Percentiles rank a stretch among this genome's conserved stretches.
These are phyloP conservation scores for Probaryconus sp. DNA, from an alignment of 1,140 invertebrate genomes.

Conservation along the genomic window DNA sequence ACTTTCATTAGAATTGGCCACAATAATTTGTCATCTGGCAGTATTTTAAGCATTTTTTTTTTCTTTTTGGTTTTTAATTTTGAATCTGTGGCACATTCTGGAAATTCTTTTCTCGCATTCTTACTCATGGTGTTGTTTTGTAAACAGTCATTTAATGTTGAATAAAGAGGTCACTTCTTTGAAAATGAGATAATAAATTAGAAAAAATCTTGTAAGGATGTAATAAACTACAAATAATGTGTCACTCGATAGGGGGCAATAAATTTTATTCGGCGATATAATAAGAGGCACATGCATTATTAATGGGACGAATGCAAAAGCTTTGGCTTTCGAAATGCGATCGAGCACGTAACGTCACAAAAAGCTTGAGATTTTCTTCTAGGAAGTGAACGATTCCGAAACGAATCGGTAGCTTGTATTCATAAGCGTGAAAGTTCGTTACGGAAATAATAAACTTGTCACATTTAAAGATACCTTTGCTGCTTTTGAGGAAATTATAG, in stretches of 20 bases:
- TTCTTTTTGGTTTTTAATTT: constrained; percentile 7
- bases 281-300: constrained; percentile 48
- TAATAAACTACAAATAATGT: constrained; percentile 15
- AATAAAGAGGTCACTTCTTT: constrained; percentile 32
- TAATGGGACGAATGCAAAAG: constrained; percentile 49
- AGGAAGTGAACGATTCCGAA: constrained; percentile 44
- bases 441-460: constrained; percentile 61
- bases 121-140: constrained; percentile 19
- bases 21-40: no score
- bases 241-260: constrained; percentile 34
- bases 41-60: constrained; percentile 12
- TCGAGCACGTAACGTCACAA: constrained; percentile 47
- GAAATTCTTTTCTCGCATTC: no score
- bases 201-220: constrained; percentile 6
- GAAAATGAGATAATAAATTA: constrained; percentile 43
- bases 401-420: constrained; percentile 54
- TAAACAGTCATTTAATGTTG: constrained; percentile 26
- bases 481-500: constrained; percentile 53
- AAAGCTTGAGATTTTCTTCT: constrained; percentile 57
- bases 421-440: constrained; percentile 57
- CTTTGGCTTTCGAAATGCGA: constrained; percentile 43
- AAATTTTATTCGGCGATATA: constrained; percentile 42
- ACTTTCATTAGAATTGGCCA: no score
- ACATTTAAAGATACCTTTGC: constrained; percentile 58
- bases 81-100: not conserved